Base-by-base conservation (phyloP, 2,113 vertebrate species). In the Osmerus eperlanus region DNA sequence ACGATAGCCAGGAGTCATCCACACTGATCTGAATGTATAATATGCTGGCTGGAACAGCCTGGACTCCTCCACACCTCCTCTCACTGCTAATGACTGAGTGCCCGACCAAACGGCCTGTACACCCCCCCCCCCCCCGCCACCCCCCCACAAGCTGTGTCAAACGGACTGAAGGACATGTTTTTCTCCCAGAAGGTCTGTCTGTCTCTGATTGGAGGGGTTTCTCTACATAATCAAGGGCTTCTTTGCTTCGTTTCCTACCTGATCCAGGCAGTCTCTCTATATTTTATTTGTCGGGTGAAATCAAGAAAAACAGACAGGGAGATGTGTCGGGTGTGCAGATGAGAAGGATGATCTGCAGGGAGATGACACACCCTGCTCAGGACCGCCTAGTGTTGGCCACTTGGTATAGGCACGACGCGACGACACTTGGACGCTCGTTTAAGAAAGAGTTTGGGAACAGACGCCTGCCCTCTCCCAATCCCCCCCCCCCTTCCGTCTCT, bases 1-100 rank as follows among this genome's bases (percentile, higher is more conserved):
- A 52, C 47, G 28, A 15, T 77, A 79, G 74, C 79, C 79, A 67
- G 56, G 6, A 19, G 32, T 66, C 64, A 16, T 62, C 68, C 79
- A 73, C 75, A 72, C 85, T 77, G 82, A 81, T 77, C 75, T 75
- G 76, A 87, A 85, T 78, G 67, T 71, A 25, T 81, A 80, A 85
- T 72, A 29, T 32, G 53, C 0, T 47, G 32, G 25, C 61, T 0
- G 5, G 41, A 36, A 72, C 28, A n/a, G 63, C 16, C n/a, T 13
- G 3, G 14, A 13, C 65, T 4, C 28, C 54, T n/a, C 15, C 0
- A 21, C 52, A 14, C 51, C 21, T 32, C n/a, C 0, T 54, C 52
- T 72, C 16, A 62, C 15, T 69, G 4, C 25, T 28, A 62, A 62
- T 28, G 28, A 25, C 60, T 61, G 8, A 70, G 18, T 11, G 25